Percentiles rank a stretch among this genome's conserved stretches.
phyloP scores from a whole-genome alignment of 2,888 invertebrate species.

The Tuta absoluta region DNA sequence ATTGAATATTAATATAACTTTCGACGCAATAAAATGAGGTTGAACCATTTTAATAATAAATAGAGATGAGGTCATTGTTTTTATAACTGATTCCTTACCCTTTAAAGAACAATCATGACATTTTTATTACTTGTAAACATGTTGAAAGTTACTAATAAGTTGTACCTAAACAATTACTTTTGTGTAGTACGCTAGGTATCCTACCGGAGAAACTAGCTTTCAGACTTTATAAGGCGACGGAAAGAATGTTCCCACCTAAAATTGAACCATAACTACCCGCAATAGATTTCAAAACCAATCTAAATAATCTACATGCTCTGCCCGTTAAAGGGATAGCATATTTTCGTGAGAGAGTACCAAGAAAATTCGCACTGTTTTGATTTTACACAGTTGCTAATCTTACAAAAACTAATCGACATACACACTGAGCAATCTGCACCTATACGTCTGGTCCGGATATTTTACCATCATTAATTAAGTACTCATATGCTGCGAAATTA shows the following conservation, averaged over 20 bases:
- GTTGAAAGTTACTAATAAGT: not conserved
- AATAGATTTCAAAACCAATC: no score
- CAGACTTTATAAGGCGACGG: no score
- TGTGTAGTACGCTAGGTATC: not conserved
- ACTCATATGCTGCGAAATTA: not conserved
- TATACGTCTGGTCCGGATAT: no score
- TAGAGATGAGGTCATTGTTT: slow-evolving; percentile 43
- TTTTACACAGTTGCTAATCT: not conserved
- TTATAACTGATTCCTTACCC: slow-evolving; percentile 15
- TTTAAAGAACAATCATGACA: not conserved
- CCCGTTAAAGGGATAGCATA: no score
- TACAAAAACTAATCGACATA: not conserved
- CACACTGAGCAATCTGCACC: not conserved
- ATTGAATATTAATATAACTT: slow-evolving; percentile 73
- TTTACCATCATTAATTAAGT: no score
- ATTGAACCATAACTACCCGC: no score
- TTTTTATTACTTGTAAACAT: not conserved
- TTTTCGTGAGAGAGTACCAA: no score
- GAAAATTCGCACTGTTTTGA: no score
- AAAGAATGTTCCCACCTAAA: no score
- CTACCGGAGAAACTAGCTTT: not conserved
- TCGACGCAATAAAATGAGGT: slow-evolving; percentile 63
- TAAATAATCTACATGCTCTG: no score
- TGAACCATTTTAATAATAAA: slow-evolving; percentile 49
- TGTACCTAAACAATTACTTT: not conserved